These are phyloP conservation scores for Danio jaintianensis DNA, from an alignment of 2,797 vertebrate genomes.

Conservation along the genomic window DNA sequence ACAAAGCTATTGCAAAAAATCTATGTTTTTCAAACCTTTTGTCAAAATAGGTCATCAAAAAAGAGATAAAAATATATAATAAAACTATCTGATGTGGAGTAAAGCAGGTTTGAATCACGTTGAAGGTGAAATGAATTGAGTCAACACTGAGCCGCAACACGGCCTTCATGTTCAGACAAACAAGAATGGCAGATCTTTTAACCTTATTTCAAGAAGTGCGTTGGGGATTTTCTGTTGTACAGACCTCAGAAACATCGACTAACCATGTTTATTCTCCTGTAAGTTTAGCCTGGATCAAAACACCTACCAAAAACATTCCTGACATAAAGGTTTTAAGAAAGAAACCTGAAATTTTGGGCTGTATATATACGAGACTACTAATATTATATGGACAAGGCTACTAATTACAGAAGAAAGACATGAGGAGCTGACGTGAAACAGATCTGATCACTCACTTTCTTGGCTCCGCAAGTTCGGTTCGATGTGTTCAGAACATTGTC, in stretches of 20 bases:
- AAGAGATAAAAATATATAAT: no score
- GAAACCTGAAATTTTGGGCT: not conserved
- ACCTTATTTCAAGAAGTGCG: not conserved
- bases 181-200: not conserved
- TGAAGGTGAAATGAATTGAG: not conserved
- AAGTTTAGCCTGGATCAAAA: constrained; percentile 11
- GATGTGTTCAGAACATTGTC: constrained; percentile 6
- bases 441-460: constrained; percentile 12
- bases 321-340: constrained; percentile 7
- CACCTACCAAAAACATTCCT: not conserved
- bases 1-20: no score
- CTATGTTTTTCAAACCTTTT: no score
- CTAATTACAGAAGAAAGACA: not conserved
- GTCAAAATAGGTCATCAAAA: no score
- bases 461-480: constrained; percentile 23
- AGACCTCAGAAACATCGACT: not conserved
- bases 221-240: not conserved
- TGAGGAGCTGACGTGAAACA: not conserved
- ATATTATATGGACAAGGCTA: not conserved
- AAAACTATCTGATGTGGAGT: no score
- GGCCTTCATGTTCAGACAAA: not conserved
- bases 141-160: not conserved
- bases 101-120: not conserved
- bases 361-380: not conserved
- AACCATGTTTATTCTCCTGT: not conserved